Percentiles rank a stretch among this genome's conserved stretches.
These are phyloP conservation scores for Amphipyra berbera DNA, from an alignment of 2,888 invertebrate species.

Conservation along the genomic window DNA sequence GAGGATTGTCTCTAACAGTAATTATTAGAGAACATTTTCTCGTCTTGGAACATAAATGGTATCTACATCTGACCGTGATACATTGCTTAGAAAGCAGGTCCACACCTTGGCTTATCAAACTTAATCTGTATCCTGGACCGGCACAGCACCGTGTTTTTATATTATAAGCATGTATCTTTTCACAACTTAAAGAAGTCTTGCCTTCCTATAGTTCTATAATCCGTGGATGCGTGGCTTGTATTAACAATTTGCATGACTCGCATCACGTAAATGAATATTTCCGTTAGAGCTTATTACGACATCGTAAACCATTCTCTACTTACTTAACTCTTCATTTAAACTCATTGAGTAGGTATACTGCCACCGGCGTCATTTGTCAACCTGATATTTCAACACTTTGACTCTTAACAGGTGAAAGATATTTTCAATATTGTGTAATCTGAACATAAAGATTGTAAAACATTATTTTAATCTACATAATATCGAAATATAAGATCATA, in stretches of 20 bases:
- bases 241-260: constrained; percentile 50
- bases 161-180: constrained; percentile 6
- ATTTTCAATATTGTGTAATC: constrained; percentile 10
- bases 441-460: constrained; percentile 7
- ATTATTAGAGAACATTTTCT: constrained; percentile 14
- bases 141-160: constrained; percentile 2
- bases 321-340: constrained; percentile 35
- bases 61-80: constrained; percentile 21
- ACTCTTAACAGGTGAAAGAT: background rate
- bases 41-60: background rate
- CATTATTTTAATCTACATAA: constrained; percentile 2
- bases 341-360: constrained; percentile 9
- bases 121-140: constrained; percentile 27
- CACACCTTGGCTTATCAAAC: constrained; percentile 24
- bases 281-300: constrained; percentile 44
- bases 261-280: constrained; percentile 50
- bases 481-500: background rate
- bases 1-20: background rate
- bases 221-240: constrained; percentile 32
- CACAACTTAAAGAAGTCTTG: constrained; percentile 1
- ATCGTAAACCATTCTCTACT: constrained; percentile 30
- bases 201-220: constrained; percentile 44
- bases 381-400: constrained; percentile 21
- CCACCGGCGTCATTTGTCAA: constrained; percentile 25
- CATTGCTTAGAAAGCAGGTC: constrained; percentile 31